Conservation (phyloP, 2,113 vertebrate species). For the Fregetta grallaria region DNA sequence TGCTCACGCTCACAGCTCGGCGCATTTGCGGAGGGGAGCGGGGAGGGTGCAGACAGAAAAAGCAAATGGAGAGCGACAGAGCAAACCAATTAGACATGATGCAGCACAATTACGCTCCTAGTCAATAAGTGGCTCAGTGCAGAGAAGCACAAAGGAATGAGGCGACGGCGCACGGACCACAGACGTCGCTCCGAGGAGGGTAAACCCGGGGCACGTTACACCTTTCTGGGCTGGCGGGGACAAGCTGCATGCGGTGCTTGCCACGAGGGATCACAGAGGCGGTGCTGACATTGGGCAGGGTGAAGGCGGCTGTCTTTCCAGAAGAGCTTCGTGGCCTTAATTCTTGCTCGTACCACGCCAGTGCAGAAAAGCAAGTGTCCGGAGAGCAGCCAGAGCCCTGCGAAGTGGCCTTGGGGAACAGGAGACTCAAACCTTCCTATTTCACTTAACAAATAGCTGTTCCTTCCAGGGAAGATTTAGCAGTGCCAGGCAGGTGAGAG, state of each 20-base stretch:
- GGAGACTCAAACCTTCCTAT: not conserved
- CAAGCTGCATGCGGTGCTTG: not conserved
- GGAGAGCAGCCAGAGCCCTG: not conserved
- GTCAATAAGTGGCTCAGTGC: not conserved
- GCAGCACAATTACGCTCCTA: constrained; percentile 29
- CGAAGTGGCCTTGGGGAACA: not conserved
- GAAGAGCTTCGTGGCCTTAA: not conserved
- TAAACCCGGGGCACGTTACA: not conserved
- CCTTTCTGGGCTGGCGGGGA: not conserved
- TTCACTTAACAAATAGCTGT: constrained; percentile 29
- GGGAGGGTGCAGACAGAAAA: not conserved
- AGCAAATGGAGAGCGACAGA: constrained; percentile 28
- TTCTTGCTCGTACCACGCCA: not conserved
- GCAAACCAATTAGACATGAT: constrained; percentile 33
- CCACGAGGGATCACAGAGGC: not conserved
- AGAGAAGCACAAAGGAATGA: not conserved
- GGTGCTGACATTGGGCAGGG: not conserved
- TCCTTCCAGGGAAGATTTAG: constrained; percentile 41
- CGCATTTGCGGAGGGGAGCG: not conserved
- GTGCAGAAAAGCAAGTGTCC: not conserved
- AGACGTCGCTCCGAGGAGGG: not conserved
- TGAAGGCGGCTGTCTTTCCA: not conserved
- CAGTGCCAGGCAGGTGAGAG: constrained; percentile 24
- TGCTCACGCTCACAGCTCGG: not conserved
- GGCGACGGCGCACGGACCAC: not conserved